These are phyloP conservation scores for Tenualosa ilisha DNA, from an alignment of 2,797 vertebrate species.

Conservation along the genomic window DNA sequence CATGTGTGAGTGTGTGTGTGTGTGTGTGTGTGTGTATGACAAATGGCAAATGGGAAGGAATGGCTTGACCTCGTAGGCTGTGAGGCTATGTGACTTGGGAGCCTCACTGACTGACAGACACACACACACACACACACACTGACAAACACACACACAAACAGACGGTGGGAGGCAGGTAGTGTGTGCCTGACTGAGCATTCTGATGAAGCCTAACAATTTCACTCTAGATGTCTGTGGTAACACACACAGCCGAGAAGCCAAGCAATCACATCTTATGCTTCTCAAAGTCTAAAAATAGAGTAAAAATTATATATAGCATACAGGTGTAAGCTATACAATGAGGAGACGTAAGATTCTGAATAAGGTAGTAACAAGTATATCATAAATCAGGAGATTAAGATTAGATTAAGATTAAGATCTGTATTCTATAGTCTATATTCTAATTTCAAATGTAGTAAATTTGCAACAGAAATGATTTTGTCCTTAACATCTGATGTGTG, in stretches of 20 bases:
- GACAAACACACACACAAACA: neutral
- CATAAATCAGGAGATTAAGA: too few species aligned
- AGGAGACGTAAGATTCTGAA: too few species aligned
- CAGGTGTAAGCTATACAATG: neutral
- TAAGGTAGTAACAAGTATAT: too few species aligned
- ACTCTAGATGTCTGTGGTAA: neutral
- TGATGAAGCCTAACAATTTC: neutral
- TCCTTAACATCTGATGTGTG: neutral
- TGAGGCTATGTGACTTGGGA: slow-evolving; percentile 27
- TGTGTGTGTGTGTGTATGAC: neutral
- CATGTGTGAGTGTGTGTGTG: neutral
- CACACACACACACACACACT: neutral
- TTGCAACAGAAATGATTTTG: neutral
- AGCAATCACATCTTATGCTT: neutral
- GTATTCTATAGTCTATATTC: neutral
- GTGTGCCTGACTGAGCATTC: neutral
- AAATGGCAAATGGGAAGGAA: slow-evolving; percentile 47
- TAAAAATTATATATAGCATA: too few species aligned
- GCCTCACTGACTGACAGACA: neutral
- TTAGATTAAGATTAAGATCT: too few species aligned
- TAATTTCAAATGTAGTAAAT: too few species aligned
- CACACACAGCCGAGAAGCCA: neutral
- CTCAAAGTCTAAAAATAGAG: neutral
- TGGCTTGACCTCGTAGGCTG: slow-evolving; percentile 51
- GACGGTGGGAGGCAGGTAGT: neutral